Base-by-base conservation (phyloP, 2,888 invertebrate genomes). In the Atherix ibis region DNA sequence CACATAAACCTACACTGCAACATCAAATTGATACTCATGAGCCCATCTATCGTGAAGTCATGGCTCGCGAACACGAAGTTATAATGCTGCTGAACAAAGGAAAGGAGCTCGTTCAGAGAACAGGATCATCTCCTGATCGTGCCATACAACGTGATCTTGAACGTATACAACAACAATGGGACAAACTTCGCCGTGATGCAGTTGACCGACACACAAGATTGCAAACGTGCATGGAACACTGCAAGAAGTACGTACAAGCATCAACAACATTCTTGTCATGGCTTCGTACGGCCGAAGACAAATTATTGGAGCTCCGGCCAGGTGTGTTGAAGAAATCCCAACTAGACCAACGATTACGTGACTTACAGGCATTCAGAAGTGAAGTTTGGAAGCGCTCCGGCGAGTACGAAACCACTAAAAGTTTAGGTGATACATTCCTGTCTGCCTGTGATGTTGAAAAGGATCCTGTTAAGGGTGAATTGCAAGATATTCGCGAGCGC, bases 31-130 rank as follows among this genome's bases (percentile, higher is more conserved):
- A 82, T 43, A 73, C 82, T 19, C 89, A 89, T 53, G 89, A 88
- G 63, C 88, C 89, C 1, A 69, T 88, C 32, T 91, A 92, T 58
- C 68, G 83, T 19, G 87, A 87, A 49, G 81, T 92, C 2, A 77
- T 87, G 64, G 75, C 80, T 42, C 72, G 84, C 41, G 91, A 91
- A 50, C 89, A 91, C 50, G 92, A 94, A 62, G 78, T 92, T 1
- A 88, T 92, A 44, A 89, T 92, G 78, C 66, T 94, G 12, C 58
- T 94, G 18, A 91, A 92, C 53, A 91, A 89, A 62, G 92, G 92
- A 46, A 70, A 76, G 42, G 81, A 81, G 47, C 65, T 81, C 41
- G 51, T 74, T 5, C 60, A 53, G 18, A 52, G 53, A 6, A 54
- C 38, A 46, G 58, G 43, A 52, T 65, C 73, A 36, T 68, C 71